phyloP scores from a whole-genome alignment of 1,140 invertebrate genomes.

The Brachionus calyciflorus region DNA sequence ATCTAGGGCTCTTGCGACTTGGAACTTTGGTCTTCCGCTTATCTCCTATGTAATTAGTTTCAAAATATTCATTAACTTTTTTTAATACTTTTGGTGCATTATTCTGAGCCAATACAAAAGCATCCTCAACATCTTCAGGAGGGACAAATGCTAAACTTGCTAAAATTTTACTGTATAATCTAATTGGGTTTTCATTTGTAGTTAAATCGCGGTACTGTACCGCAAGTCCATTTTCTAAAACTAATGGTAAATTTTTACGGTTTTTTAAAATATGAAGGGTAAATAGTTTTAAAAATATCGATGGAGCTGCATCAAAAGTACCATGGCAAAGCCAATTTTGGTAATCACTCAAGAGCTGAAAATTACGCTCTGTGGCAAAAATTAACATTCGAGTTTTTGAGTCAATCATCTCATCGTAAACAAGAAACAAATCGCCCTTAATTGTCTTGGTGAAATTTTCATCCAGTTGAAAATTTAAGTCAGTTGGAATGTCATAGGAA shows the following conservation, averaged over 20 bases:
- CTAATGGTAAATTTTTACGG: background rate
- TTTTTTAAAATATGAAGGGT: background rate
- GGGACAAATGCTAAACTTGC: no score
- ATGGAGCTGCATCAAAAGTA: background rate
- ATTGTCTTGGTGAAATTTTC: background rate
- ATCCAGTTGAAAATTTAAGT: background rate
- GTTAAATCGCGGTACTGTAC: no score
- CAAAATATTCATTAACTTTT: no score
- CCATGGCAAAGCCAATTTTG: background rate
- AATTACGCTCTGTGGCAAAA: background rate
- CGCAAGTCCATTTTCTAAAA: background rate
- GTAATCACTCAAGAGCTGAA: background rate
- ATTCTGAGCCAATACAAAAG: no score
- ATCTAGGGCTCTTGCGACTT: no score
- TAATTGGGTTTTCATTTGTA: no score
- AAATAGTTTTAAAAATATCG: background rate
- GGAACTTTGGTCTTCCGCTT: no score
- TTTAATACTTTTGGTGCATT: no score
- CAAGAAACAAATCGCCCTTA: background rate
- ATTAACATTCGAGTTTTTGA: background rate
- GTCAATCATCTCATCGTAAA: background rate
- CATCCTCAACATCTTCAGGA: no score
- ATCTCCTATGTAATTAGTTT: no score
- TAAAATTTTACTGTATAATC: no score
- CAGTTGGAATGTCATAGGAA: slow-evolving; percentile 65